Conservation (phyloP, 2,797 vertebrate genomes). For the Neosilurus hyrtlii region DNA sequence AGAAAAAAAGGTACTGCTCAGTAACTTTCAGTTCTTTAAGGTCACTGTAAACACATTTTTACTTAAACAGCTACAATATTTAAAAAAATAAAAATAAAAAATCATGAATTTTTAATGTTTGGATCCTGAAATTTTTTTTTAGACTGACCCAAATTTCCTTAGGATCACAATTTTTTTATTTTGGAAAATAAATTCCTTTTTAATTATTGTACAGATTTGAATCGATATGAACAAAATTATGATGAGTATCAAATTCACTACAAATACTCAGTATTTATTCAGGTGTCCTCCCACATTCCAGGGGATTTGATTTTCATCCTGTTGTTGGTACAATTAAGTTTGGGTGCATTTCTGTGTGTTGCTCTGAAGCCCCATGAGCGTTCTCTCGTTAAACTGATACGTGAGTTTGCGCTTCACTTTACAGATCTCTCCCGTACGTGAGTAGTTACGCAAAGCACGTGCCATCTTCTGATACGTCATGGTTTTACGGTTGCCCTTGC, state of each 20-base stretch:
- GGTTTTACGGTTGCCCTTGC: conserved; percentile 81
- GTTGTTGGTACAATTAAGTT: background rate
- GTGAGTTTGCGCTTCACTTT: conserved; percentile 82
- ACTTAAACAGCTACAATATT: too few relatives aligned
- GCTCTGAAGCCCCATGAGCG: conserved; percentile 69
- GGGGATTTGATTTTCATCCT: conserved; percentile 6
- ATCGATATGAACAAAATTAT: conserved; percentile 28
- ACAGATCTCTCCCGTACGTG: conserved; percentile 77
- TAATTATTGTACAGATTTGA: background rate
- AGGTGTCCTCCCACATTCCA: conserved; percentile 9
- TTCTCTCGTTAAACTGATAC: conserved; percentile 74
- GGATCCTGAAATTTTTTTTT: background rate
- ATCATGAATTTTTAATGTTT: background rate
- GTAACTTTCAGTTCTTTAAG: background rate
- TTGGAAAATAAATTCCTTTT: background rate
- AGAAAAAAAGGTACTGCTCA: conserved; percentile 7
- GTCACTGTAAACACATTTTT: background rate
- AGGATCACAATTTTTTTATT: conserved; percentile 5
- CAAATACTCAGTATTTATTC: conserved; percentile 78
- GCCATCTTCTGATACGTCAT: conserved; percentile 87
- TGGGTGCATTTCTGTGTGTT: conserved; percentile 44
- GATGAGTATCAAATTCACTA: conserved; percentile 31
- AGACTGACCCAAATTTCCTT: conserved; percentile 46
- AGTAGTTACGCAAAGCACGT: conserved; percentile 77
- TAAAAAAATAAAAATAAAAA: too few relatives aligned